Percentiles rank a stretch among this genome's conserved stretches.
Evolutionary conservation across 2,797 vertebrate genomes (phyloP).

Genomic region (Helicolenus hilgendorfi): DNA sequence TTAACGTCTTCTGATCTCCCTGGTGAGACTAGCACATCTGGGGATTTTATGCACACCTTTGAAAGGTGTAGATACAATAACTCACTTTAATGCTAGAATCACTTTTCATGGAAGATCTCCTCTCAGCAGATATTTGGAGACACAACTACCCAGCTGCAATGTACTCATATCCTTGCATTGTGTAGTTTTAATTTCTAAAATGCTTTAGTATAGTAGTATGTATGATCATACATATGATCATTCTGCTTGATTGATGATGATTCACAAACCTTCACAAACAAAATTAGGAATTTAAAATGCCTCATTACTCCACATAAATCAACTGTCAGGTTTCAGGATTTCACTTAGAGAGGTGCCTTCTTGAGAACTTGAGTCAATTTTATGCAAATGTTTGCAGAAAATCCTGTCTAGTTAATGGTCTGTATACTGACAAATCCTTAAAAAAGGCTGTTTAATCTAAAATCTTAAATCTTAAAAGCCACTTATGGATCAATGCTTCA

Average conservation of each 20-base stretch:
- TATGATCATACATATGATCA: no score
- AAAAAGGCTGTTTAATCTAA: neutral
- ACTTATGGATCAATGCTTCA: neutral
- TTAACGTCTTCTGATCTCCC: neutral
- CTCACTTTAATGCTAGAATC: neutral
- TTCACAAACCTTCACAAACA: neutral
- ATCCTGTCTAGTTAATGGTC: neutral
- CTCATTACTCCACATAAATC: neutral
- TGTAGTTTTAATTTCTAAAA: neutral
- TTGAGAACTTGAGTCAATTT: neutral
- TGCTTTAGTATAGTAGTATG: neutral
- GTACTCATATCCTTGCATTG: no score
- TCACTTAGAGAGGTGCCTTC: neutral
- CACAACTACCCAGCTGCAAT: neutral
- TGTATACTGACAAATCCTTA: neutral
- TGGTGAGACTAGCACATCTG: neutral
- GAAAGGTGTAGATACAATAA: neutral
- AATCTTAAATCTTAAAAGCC: neutral
- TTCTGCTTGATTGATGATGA: neutral
- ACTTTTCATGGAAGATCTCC: neutral
- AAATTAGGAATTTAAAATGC: neutral
- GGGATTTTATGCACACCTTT: neutral
- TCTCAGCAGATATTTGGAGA: neutral
- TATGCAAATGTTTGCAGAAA: neutral
- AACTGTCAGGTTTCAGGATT: neutral